Percentiles rank a stretch among this genome's conserved stretches.
These are phyloP conservation scores for Drosophila lacicola DNA, from an alignment of 2,888 invertebrate species.

Conservation along the genomic window DNA sequence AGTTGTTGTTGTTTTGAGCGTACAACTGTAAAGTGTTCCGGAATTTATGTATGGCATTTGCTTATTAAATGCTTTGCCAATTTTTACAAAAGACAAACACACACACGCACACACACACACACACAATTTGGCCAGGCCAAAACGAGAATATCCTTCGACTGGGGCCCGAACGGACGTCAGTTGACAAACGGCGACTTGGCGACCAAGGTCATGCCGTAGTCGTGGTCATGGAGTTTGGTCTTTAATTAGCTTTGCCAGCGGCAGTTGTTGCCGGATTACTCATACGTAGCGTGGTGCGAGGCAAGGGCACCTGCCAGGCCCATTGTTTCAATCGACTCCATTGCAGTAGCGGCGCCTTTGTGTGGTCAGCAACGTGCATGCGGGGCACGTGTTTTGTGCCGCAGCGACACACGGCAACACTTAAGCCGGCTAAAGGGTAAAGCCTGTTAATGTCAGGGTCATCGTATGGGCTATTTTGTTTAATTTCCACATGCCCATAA, in stretches of 20 bases:
- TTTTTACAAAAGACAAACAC: slow-evolving; percentile 22
- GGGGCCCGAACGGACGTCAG: slow-evolving; percentile 28
- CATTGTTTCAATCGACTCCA: slow-evolving; percentile 53
- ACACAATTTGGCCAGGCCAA: slow-evolving; percentile 1
- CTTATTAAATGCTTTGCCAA: slow-evolving; percentile 51
- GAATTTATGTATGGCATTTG: slow-evolving; percentile 36
- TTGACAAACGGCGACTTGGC: slow-evolving; percentile 55
- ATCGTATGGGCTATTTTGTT: slow-evolving; percentile 51
- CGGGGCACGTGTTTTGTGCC: slow-evolving; percentile 50
- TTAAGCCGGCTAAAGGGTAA: slow-evolving; percentile 28
- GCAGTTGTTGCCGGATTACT: slow-evolving; percentile 59
- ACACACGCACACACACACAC: background rate
- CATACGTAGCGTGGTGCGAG: slow-evolving; percentile 60
- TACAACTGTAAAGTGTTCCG: slow-evolving; percentile 27
- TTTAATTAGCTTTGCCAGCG: slow-evolving; percentile 67
- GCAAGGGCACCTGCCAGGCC: slow-evolving; percentile 18
- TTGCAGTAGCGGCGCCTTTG: slow-evolving; percentile 12
- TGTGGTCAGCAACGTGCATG: slow-evolving; percentile 69
- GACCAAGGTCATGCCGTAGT: slow-evolving; percentile 54
- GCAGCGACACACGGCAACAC: slow-evolving; percentile 21
- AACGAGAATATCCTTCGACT: slow-evolving; percentile 18
- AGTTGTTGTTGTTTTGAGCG: background rate
- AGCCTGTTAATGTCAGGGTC: slow-evolving; percentile 72
- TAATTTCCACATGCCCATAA: slow-evolving; percentile 38
- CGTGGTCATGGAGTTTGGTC: slow-evolving; percentile 69